These are phyloP conservation scores for Calyptommatus sinebrachiatus DNA, from an alignment of 2,113 vertebrate species.

Conservation along the genomic window DNA sequence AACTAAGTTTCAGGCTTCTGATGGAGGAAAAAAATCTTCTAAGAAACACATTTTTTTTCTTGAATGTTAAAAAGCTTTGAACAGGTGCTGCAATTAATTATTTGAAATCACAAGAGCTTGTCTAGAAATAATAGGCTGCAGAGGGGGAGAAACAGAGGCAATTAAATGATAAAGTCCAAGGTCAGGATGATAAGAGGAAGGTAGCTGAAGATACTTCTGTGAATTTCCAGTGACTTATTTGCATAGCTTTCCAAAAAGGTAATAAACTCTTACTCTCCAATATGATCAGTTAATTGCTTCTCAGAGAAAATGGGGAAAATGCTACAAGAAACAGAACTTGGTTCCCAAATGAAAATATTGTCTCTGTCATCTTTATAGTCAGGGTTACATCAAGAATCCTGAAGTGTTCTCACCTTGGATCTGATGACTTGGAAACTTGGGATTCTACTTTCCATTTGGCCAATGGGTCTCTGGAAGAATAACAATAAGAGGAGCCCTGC, in stretches of 20 bases:
- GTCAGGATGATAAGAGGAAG: background rate
- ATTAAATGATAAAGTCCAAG: conserved; percentile 7
- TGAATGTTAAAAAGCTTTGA: background rate
- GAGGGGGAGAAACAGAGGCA: background rate
- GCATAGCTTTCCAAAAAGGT: background rate
- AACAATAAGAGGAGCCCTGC: too few species aligned
- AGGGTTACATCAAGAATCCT: background rate
- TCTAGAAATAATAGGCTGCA: background rate
- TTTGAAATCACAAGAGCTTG: background rate
- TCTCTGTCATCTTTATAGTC: background rate
- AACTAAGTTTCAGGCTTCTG: background rate
- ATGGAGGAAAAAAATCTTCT: background rate
- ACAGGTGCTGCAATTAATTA: background rate
- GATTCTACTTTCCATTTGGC: too few species aligned
- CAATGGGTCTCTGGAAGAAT: too few species aligned
- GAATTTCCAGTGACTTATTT: background rate
- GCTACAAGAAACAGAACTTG: background rate
- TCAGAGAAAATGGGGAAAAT: background rate
- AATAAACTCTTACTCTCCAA: background rate
- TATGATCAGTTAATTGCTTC: background rate
- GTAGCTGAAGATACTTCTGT: background rate
- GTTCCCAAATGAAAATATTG: background rate
- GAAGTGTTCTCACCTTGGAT: background rate
- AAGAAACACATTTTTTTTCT: background rate
- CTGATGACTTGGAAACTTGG: too few species aligned